Conservation (phyloP, 2,797 vertebrate species). For the Danio albolineatus region DNA sequence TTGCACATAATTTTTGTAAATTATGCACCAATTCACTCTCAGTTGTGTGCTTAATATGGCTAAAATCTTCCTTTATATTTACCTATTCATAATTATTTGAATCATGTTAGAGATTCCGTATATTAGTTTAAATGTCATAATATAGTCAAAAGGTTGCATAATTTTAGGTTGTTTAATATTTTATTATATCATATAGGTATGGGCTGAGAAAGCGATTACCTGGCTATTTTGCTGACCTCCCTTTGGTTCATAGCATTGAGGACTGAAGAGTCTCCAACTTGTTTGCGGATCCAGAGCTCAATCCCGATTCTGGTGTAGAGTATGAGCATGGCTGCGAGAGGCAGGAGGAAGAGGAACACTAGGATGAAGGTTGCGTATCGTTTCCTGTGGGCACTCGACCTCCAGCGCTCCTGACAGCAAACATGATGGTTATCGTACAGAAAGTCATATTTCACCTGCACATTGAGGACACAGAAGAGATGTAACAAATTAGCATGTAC, state of each 20-base stretch:
- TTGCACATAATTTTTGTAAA: too few relatives aligned
- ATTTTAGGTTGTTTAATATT: too few relatives aligned
- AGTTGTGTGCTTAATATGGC: too few relatives aligned
- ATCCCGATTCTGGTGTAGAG: constrained; percentile 84
- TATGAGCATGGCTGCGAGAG: constrained; percentile 81
- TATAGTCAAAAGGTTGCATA: too few relatives aligned
- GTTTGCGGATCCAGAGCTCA: constrained; percentile 84
- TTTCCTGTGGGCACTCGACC: constrained; percentile 70
- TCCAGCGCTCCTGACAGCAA: constrained; percentile 86
- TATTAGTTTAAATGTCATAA: too few relatives aligned
- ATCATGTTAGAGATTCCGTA: too few relatives aligned
- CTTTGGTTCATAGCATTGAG: constrained; percentile 84
- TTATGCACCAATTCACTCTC: too few relatives aligned
- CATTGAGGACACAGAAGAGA: background rate
- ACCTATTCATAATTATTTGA: too few relatives aligned
- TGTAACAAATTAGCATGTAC: background rate
- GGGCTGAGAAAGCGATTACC: constrained; percentile 63
- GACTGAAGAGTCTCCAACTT: constrained; percentile 82
- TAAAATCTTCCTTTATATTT: too few relatives aligned
- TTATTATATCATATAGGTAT: too few relatives aligned
- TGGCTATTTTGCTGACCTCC: constrained; percentile 84
- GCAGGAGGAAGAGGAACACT: constrained; percentile 86
- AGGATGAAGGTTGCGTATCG: constrained; percentile 85
- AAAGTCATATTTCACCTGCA: constrained; percentile 87
- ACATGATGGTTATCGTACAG: constrained; percentile 84